These are phyloP conservation scores for Microplitis deprimator DNA, from an alignment of 2,888 invertebrate genomes.

Conservation along the genomic window DNA sequence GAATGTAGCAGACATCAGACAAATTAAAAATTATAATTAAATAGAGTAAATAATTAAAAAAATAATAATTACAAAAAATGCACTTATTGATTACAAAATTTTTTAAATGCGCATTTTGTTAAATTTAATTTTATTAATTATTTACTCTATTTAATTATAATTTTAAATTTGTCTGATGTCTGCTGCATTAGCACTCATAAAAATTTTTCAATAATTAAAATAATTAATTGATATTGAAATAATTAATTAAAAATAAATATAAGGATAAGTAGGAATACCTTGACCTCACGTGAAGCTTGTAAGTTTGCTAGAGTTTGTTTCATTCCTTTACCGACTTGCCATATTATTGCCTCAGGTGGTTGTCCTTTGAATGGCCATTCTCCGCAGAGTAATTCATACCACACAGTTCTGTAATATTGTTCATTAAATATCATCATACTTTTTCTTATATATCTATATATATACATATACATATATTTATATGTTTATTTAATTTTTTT, in stretches of 20 bases:
- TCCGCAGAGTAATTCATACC: constrained; percentile 97
- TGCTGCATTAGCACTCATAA: too few relatives aligned
- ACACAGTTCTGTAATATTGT: constrained; percentile 84
- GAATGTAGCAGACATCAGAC: too few relatives aligned
- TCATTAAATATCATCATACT: constrained; percentile 15
- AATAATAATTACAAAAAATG: too few relatives aligned
- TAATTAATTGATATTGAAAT: constrained; percentile 22
- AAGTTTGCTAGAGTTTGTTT: constrained; percentile 95
- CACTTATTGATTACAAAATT: too few relatives aligned
- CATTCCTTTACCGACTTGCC: constrained; percentile 97
- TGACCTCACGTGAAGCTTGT: constrained; percentile 95
- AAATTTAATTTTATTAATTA: too few relatives aligned
- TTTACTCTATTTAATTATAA: too few relatives aligned
- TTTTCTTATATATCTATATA: background rate
- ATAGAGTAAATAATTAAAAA: too few relatives aligned
- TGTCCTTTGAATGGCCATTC: constrained; percentile 97
- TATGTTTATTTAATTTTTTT: background rate
- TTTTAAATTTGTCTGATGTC: too few relatives aligned
- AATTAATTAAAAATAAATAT: background rate
- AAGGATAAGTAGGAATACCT: constrained; percentile 75
- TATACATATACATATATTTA: background rate
- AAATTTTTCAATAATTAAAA: too few relatives aligned
- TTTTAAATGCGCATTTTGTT: too few relatives aligned
- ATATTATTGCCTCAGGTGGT: constrained; percentile 95
- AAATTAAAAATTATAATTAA: too few relatives aligned